Percentiles rank a stretch among this genome's conserved stretches.
phyloP scores from a whole-genome alignment of 2,797 vertebrate species.

The Myiotriccus ornatus region DNA sequence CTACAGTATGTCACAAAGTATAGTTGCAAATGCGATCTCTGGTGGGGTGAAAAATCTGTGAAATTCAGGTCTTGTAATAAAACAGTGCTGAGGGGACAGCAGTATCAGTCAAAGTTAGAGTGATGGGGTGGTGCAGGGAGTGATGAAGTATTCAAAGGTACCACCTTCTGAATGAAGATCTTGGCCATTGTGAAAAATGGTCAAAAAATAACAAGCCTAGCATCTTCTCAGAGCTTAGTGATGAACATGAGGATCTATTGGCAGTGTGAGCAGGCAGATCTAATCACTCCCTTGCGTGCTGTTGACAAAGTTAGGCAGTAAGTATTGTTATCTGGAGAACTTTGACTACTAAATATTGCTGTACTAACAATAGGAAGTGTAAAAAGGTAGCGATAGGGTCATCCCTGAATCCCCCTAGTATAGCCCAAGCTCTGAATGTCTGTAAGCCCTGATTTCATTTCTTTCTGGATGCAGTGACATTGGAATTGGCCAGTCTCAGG shows the following conservation, averaged over 20 bases:
- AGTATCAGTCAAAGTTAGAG: not conserved
- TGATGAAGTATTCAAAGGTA: not conserved
- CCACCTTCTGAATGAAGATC: not conserved
- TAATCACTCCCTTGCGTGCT: not conserved
- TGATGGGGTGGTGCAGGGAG: not conserved
- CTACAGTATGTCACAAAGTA: not conserved
- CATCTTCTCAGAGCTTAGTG: not conserved
- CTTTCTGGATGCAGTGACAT: slow-evolving; percentile 80
- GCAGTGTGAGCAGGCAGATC: not conserved
- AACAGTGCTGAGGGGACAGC: not conserved
- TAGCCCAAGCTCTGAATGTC: not conserved
- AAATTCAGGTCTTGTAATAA: not conserved
- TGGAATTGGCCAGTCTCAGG: slow-evolving; percentile 96
- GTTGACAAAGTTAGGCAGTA: not conserved
- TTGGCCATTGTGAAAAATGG: not conserved
- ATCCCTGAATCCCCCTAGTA: not conserved
- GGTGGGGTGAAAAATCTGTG: not conserved
- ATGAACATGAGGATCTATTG: not conserved
- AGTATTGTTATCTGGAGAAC: not conserved
- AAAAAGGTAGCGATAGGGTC: not conserved
- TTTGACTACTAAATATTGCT: not conserved
- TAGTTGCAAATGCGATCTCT: not conserved
- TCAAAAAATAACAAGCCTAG: not conserved
- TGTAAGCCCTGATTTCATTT: not conserved
- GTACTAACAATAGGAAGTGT: not conserved